Conservation (phyloP, 2,113 vertebrate species). For the Paradoxurus hermaphroditus region DNA sequence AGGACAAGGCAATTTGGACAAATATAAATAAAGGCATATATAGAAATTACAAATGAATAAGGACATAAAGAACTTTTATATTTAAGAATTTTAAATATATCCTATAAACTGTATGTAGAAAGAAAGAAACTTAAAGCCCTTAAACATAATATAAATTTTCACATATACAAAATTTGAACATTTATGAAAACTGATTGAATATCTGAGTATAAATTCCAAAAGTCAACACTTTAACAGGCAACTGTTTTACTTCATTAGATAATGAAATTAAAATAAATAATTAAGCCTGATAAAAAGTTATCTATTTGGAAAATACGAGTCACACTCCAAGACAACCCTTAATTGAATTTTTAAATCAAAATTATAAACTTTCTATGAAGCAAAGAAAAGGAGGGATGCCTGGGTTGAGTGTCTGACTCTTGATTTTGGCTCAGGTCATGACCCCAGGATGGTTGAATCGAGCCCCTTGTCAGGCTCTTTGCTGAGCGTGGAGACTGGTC, state of each 20-base stretch:
- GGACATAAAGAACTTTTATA: background rate
- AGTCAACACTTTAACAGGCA: background rate
- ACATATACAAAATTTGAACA: background rate
- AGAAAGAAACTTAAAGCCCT: background rate
- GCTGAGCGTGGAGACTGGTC: no score
- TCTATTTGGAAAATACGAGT: background rate
- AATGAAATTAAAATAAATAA: background rate
- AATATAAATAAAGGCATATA: background rate
- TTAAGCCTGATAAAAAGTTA: background rate
- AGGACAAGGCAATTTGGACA: background rate
- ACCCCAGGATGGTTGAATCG: no score
- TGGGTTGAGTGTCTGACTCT: no score
- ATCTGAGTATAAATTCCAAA: background rate
- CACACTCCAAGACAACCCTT: background rate
- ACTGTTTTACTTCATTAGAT: background rate
- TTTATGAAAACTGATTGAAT: background rate
- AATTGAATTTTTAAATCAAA: background rate
- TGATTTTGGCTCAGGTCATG: no score
- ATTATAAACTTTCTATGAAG: background rate
- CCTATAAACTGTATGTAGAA: background rate
- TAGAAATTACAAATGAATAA: background rate
- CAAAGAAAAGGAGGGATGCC: background rate
- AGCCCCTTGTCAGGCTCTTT: no score
- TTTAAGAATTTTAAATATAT: background rate
- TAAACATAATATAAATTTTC: background rate